Percentiles rank a stretch among this genome's conserved stretches.
Conservation (phyloP, 2,888 invertebrate species). For the Trichopoda pennipes region DNA sequence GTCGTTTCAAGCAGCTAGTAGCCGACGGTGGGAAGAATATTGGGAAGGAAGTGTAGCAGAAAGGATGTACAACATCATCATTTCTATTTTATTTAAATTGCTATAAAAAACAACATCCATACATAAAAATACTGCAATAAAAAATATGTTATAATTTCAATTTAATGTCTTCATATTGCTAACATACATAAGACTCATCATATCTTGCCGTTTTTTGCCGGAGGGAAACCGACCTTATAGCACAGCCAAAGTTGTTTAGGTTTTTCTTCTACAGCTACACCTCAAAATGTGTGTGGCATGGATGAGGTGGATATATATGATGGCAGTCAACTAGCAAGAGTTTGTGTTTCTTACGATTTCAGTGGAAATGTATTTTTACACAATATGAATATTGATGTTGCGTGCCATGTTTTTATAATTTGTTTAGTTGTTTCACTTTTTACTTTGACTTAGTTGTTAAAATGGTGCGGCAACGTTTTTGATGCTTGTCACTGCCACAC, state of each 20-base stretch:
- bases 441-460: conserved; percentile 41
- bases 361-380: conserved; percentile 51
- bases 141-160: conserved; percentile 61
- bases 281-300: conserved; percentile 20
- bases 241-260: not conserved
- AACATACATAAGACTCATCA: conserved; percentile 6
- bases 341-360: conserved; percentile 28
- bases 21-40: conserved; percentile 6
- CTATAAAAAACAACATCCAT: conserved; percentile 39
- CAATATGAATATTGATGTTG: conserved; percentile 54
- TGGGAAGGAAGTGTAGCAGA: conserved; percentile 35
- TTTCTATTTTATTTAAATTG: conserved; percentile 44
- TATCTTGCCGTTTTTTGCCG: not conserved
- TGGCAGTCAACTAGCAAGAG: not conserved
- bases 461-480: conserved; percentile 38
- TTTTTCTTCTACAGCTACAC: not conserved
- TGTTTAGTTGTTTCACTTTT: not conserved
- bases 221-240: not conserved
- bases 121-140: not conserved
- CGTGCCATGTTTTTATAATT: conserved; percentile 44
- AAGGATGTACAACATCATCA: conserved; percentile 35
- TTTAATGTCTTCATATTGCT: conserved; percentile 64
- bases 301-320: not conserved
- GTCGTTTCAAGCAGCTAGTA: not conserved
- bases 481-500: conserved; percentile 62